Conservation (phyloP, 2,888 invertebrate genomes). For the Hemaris fuciformis region DNA sequence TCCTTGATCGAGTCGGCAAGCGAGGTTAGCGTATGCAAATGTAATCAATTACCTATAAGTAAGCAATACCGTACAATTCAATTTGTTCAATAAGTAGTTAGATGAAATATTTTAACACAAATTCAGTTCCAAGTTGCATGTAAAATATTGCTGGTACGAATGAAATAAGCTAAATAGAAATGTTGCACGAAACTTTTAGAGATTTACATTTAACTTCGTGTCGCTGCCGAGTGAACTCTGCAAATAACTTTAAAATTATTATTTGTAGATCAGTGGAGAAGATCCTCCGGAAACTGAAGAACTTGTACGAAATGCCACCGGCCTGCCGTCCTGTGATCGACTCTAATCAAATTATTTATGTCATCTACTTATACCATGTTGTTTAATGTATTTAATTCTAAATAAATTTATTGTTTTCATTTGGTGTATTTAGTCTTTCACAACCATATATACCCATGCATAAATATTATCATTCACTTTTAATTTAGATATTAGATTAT, state of each 20-base stretch:
- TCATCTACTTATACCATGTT: background rate
- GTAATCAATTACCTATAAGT: background rate
- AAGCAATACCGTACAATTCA: background rate
- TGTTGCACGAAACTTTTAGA: background rate
- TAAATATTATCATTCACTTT: too few species aligned
- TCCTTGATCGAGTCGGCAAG: slow-evolving; percentile 64
- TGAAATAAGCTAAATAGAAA: background rate
- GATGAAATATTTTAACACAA: background rate
- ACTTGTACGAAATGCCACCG: slow-evolving; percentile 1
- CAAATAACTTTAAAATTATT: slow-evolving; percentile 9
- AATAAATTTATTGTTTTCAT: background rate
- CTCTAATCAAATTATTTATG: background rate
- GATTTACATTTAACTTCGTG: background rate
- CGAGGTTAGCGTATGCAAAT: slow-evolving; percentile 54
- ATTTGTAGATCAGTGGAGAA: slow-evolving; percentile 37
- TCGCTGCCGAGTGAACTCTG: background rate
- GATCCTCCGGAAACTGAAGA: slow-evolving; percentile 31
- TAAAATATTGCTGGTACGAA: background rate
- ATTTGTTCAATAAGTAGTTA: background rate
- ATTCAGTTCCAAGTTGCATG: background rate
- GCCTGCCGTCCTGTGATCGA: slow-evolving; percentile 13
- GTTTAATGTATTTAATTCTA: background rate
- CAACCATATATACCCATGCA: background rate
- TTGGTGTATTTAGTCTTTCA: background rate
- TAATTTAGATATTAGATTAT: too few species aligned